A percentile compares a stretch with the other conserved stretches of the same genome.
Evolutionary conservation across 2,888 invertebrate genomes (phyloP).

Genomic region (Geotrupes spiniger): DNA sequence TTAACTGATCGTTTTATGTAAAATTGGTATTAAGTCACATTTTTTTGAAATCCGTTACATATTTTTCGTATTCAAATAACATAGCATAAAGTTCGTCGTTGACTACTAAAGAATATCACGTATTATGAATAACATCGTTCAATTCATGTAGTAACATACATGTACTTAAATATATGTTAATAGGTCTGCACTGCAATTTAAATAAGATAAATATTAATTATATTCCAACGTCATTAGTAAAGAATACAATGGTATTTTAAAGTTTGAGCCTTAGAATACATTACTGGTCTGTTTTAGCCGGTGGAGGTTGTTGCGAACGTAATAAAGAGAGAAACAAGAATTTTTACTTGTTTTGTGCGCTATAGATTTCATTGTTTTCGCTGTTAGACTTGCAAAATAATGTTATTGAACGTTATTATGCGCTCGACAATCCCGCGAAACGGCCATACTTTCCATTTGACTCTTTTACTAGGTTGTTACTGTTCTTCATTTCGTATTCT

Average conservation of each 20-base stretch:
- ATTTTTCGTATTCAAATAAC: too few relatives aligned
- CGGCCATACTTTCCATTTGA: slow-evolving; percentile 9
- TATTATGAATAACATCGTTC: not conserved
- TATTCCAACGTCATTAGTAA: not conserved
- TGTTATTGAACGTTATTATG: slow-evolving; percentile 13
- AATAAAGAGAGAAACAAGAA: slow-evolving; percentile 6
- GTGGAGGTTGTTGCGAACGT: slow-evolving; percentile 13
- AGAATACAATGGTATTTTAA: slow-evolving; percentile 2
- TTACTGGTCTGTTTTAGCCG: not conserved
- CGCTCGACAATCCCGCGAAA: slow-evolving; percentile 12
- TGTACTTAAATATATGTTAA: slow-evolving; percentile 2
- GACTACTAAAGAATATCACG: too few relatives aligned
- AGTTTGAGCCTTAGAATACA: not conserved
- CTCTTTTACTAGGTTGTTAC: slow-evolving; percentile 4
- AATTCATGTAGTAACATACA: not conserved
- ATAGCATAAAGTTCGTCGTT: too few relatives aligned
- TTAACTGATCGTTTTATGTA: too few relatives aligned
- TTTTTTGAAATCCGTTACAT: too few relatives aligned
- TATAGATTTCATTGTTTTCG: slow-evolving; percentile 21
- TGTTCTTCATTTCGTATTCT: too few relatives aligned
- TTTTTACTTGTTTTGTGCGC: slow-evolving; percentile 17
- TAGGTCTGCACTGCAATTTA: not conserved
- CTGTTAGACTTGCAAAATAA: slow-evolving; percentile 19
- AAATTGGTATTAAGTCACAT: too few relatives aligned
- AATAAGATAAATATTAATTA: slow-evolving; percentile 1